Conservation (phyloP, 2,113 vertebrate genomes). For the Laticauda laticaudata region DNA sequence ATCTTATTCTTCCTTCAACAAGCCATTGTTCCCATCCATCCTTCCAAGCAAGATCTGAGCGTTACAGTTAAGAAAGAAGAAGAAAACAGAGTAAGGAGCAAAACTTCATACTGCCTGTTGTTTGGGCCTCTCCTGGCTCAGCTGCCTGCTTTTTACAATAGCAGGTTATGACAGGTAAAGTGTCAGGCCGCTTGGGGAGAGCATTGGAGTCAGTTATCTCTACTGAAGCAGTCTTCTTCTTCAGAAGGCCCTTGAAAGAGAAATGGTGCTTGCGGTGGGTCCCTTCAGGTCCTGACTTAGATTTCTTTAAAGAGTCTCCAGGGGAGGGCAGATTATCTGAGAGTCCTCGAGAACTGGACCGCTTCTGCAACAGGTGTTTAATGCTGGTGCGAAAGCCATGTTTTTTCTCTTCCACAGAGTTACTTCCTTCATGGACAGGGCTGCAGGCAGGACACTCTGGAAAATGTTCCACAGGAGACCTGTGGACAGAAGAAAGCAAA, state of each 20-base stretch:
- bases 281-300: neutral
- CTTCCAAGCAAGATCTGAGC: neutral
- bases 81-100: neutral
- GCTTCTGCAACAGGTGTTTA: conserved; percentile 33
- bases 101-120: conserved; percentile 30
- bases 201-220: neutral
- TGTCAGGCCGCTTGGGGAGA: conserved; percentile 43
- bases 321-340: conserved; percentile 13
- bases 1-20: neutral
- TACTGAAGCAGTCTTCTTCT: conserved; percentile 16
- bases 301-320: conserved; percentile 19
- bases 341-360: neutral
- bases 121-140: neutral
- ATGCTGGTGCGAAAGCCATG: conserved; percentile 41
- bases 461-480: conserved; percentile 33
- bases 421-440: conserved; percentile 38
- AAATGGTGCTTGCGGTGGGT: neutral
- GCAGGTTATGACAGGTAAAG: conserved; percentile 56
- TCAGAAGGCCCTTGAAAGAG: conserved; percentile 23
- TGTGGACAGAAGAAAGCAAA: conserved; percentile 14
- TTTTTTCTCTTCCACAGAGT: conserved; percentile 41
- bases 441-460: conserved; percentile 46
- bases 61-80: neutral
- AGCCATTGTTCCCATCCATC: neutral
- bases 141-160: conserved; percentile 30